Conservation (phyloP, 2,888 invertebrate species). For the Caenorhabditis afra region DNA sequence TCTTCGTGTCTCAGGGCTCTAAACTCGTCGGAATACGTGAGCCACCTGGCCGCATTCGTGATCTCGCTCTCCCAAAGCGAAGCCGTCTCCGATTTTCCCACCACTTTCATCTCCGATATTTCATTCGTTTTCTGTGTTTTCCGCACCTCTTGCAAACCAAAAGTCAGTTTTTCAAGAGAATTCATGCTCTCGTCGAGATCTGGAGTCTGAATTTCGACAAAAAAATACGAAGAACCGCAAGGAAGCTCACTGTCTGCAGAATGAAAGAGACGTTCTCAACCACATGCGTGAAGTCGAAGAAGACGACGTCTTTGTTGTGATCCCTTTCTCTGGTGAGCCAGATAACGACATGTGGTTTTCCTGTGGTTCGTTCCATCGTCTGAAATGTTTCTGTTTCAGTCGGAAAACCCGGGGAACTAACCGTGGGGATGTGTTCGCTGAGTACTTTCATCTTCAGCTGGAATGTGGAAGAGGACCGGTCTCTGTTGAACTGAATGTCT, state of each 20-base stretch:
- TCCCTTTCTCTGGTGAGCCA: not conserved
- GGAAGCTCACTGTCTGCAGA: not conserved
- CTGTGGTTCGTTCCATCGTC: not conserved
- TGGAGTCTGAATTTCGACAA: not conserved
- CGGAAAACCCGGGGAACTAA: too few relatives aligned
- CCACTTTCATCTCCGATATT: not conserved
- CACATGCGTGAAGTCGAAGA: not conserved
- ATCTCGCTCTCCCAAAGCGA: not conserved
- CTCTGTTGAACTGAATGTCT: slow-evolving; percentile 35
- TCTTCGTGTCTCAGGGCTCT: not conserved
- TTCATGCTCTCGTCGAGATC: slow-evolving; percentile 1
- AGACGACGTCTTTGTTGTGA: not conserved
- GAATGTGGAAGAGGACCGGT: not conserved
- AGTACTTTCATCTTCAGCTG: too few relatives aligned
- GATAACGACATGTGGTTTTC: not conserved
- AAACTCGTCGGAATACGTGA: slow-evolving; percentile 1
- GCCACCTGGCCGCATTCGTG: not conserved
- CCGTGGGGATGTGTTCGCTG: too few relatives aligned
- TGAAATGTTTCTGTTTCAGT: not conserved
- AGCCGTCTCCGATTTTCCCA: not conserved
- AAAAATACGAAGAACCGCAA: not conserved
- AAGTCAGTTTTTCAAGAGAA: not conserved
- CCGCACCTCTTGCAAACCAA: not conserved
- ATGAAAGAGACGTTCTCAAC: not conserved
- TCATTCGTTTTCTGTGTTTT: not conserved